Base-by-base conservation (phyloP, 64 coral and sea anemone species). In the Anthopleura sola region DNA sequence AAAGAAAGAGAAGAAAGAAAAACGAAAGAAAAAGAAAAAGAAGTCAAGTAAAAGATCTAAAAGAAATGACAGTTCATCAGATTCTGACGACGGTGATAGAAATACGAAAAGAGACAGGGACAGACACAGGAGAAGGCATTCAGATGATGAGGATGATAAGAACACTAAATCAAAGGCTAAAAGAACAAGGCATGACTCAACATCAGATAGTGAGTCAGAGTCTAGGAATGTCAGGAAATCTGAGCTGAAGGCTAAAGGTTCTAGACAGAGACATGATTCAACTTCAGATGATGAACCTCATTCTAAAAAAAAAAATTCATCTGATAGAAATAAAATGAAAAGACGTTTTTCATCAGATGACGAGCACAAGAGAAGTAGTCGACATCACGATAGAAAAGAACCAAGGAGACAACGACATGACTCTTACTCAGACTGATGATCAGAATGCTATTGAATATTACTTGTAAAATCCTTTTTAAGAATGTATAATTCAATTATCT, bases 1-100 rank as follows among this genome's bases (percentile, higher is more conserved):
- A 51, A 84, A 64, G 68, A 71, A 53, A 94, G 90, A 47, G 76
- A 87, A n/a, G 57, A 51, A 24, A 90, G 78, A 37, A 48, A 94
- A 78, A 21, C 55, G 85, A 19, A 93, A 93, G 87, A 93, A 93
- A 78, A 76, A 83, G 17, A 94, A 80, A 69, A 87, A 57, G 47
- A 86, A 47, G 80, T 64, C 60, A 90, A 90, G 80, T 86, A 87
- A 49, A 90, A 87, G 49, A 49, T 32, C 40, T 48, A 85, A 85
- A 79, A 33, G 60, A 90, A 16, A 80, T 79, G 71, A 85, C 55
- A 88, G 56, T 51, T 9, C 17, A 7, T 88, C 55, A 11, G n/a
- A 85, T 49, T 28, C 40, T 46, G 75, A 80, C 36, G 23, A 40
- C 36, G 14, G 15, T 39, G 47, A 93, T 15, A 24, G 6, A 31